Percentiles rank a stretch among this genome's conserved stretches.
Conservation (phyloP, 30 jellyfish, hydroid and myxozoan species). For the Aurelia sp. region DNA sequence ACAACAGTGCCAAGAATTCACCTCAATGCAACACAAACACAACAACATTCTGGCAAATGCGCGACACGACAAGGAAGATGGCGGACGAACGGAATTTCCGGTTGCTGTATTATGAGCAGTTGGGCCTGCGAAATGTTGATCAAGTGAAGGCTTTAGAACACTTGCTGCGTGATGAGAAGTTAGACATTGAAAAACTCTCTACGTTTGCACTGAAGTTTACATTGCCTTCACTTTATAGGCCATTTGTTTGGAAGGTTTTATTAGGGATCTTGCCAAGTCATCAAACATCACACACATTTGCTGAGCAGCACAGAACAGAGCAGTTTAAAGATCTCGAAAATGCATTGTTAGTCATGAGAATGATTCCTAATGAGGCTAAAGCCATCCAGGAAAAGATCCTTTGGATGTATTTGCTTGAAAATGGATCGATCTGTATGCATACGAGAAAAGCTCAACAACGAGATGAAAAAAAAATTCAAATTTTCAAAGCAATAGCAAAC, state of each 20-base stretch:
- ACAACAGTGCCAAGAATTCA: too few relatives aligned
- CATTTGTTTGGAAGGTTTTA: conserved; percentile 89
- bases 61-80: conserved; percentile 3
- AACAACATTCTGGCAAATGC: too few relatives aligned
- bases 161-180: conserved; percentile 76
- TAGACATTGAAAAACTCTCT: conserved; percentile 73
- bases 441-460: conserved; percentile 59
- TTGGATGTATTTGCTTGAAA: conserved; percentile 88
- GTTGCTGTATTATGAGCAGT: conserved; percentile 84
- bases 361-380: conserved; percentile 62
- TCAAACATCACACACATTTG: conserved; percentile 66
- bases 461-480: conserved; percentile 76
- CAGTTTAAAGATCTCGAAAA: conserved; percentile 75
- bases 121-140: conserved; percentile 95
- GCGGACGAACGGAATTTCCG: conserved; percentile 93
- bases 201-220: conserved; percentile 80
- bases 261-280: conserved; percentile 79
- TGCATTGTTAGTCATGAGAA: conserved; percentile 78
- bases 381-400: conserved; percentile 56
- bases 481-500: conserved; percentile 79
- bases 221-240: conserved; percentile 82
- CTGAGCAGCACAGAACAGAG: conserved; percentile 57
- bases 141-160: conserved; percentile 90
- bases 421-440: conserved; percentile 85
- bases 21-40: too few relatives aligned